phyloP scores from a whole-genome alignment of 2,888 invertebrate genomes.

The Acleris holmiana region DNA sequence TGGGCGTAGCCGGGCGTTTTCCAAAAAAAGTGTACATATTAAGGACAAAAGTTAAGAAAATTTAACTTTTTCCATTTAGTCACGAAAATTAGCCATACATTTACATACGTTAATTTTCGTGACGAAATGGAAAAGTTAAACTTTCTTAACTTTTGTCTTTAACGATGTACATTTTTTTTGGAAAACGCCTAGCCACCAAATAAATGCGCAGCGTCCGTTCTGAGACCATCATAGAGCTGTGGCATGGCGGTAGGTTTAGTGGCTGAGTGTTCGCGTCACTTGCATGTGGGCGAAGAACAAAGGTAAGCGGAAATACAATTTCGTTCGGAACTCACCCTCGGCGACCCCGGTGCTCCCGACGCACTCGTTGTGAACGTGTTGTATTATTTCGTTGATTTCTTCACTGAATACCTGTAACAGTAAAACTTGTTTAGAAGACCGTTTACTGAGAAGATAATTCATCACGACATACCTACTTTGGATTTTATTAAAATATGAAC shows the following conservation, averaged over 20 bases:
- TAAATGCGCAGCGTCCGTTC: slow-evolving; percentile 1
- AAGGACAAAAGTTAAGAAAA: no score
- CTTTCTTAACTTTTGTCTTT: no score
- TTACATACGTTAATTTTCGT: no score
- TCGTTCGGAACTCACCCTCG: slow-evolving; percentile 76
- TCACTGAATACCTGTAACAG: slow-evolving; percentile 77
- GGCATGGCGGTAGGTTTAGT: slow-evolving; percentile 53
- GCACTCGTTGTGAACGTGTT: slow-evolving; percentile 78
- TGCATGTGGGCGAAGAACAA: slow-evolving; percentile 71
- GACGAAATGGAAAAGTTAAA: no score
- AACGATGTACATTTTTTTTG: no score
- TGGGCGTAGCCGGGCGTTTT: no score
- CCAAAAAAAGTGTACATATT: no score
- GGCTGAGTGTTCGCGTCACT: slow-evolving; percentile 68
- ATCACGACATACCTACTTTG: slow-evolving; percentile 1
- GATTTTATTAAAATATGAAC: background rate
- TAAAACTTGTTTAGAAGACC: slow-evolving; percentile 41
- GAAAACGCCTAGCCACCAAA: no score
- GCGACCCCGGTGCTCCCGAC: slow-evolving; percentile 74
- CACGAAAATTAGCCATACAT: no score
- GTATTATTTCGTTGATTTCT: slow-evolving; percentile 81
- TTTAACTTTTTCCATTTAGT: no score
- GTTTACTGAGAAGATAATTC: slow-evolving; percentile 37
- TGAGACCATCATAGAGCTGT: slow-evolving; percentile 40
- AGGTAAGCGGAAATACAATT: slow-evolving; percentile 67